Base-by-base conservation (phyloP, 2,888 invertebrate species). In the Campopleginae sp. region DNA sequence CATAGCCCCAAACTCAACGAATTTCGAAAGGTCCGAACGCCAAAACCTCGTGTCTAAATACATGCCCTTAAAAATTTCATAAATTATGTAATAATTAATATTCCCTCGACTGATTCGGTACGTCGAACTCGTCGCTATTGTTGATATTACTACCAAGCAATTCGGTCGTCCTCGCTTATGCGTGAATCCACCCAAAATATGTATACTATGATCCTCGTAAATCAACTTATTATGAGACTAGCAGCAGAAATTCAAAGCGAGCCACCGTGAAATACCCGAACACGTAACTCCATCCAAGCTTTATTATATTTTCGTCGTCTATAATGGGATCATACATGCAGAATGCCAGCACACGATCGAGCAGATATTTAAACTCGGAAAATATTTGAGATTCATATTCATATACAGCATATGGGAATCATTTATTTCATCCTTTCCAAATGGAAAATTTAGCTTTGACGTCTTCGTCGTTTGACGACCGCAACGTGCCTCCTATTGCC, bases 351-450 rank as follows among this genome's bases (percentile, higher is more conserved):
- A 38, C 38, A 38, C 44, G 79, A 79, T 54, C 33, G 79, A 79
- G 65, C 33, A 76, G 63, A 71, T 38, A 38, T 84, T 76, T 27
- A 17, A 44, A 63, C 7, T 71, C 38, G 75, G 31, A 61, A 82
- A 54, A 80, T 78, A 82, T 85, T 78, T 71, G 58, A 76, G 75
- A 83, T 85, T 85, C 72, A 71, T 71, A 85, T 81, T 63, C 63
- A 61, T 72, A 23, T 72, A 23, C 68, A 44, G 14, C 5, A 10
- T n/a, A n/a, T 17, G 61, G 74, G 38, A 54, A 4, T 14, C 23
- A 48, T 70, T 70, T 31, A 7, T 19, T 33, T 23, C 0, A 17
- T 27, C 12, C 7, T 65, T 65, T 14, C 27, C 27, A 4, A 58
- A 12, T 14, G 38, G 8, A 31, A 38, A 2, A 38, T 38, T 63